phyloP scores from a whole-genome alignment of 2,113 vertebrate genomes.

The Dipodomys spectabilis region DNA sequence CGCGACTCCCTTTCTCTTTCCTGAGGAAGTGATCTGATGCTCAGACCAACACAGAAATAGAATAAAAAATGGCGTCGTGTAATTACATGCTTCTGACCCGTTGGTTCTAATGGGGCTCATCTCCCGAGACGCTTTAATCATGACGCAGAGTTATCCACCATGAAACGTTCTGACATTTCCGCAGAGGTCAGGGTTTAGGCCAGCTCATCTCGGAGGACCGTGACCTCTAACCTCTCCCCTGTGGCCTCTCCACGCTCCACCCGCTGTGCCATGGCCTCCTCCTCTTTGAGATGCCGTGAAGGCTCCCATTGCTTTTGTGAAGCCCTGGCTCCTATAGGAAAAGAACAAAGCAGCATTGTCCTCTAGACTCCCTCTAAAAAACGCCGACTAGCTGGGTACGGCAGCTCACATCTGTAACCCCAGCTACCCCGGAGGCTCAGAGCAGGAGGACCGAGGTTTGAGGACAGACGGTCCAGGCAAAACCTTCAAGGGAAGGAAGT shows the following conservation, averaged over 20 bases:
- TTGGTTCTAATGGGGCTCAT: conserved; percentile 73
- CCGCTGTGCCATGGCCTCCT: background rate
- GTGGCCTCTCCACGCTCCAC: background rate
- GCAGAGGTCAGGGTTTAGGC: conserved; percentile 42
- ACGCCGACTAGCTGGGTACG: background rate
- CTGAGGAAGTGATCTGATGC: conserved; percentile 55
- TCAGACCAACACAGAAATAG: conserved; percentile 51
- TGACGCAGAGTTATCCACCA: conserved; percentile 70
- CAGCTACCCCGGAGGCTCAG: too few species aligned
- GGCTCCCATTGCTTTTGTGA: conserved; percentile 18
- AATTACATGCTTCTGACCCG: conserved; percentile 74
- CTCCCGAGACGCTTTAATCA: conserved; percentile 75
- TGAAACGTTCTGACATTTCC: conserved; percentile 68
- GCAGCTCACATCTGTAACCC: too few species aligned
- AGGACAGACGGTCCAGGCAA: too few species aligned
- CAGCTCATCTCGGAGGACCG: conserved; percentile 39
- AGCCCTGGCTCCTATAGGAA: conserved; percentile 36
- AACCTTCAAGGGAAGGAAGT: too few species aligned
- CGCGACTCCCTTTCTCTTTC: background rate
- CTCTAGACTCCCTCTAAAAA: conserved; percentile 10
- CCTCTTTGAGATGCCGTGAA: conserved; percentile 54
- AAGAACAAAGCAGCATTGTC: conserved; percentile 40
- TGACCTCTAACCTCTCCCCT: background rate
- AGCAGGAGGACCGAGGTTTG: too few species aligned
- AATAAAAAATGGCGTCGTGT: conserved; percentile 69